These are phyloP conservation scores for Thripadectes ignobilis DNA, from an alignment of 2,797 vertebrate genomes.

Conservation along the genomic window DNA sequence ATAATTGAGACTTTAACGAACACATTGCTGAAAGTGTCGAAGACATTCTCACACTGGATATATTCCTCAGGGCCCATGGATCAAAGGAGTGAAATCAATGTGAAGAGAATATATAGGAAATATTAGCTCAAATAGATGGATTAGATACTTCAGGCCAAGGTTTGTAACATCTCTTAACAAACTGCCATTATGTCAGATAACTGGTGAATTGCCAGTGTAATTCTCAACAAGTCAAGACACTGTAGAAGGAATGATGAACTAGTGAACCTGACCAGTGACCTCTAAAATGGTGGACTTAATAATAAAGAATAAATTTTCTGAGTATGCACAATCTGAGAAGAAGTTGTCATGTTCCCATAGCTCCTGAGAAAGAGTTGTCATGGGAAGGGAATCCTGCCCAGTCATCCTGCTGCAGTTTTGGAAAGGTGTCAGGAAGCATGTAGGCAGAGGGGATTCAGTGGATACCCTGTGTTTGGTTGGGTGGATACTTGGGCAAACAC, in stretches of 20 bases:
- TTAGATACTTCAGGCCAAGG: background rate
- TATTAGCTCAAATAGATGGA: background rate
- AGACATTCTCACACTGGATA: background rate
- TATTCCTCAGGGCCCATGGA: background rate
- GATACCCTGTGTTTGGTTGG: background rate
- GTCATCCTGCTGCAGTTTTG: background rate
- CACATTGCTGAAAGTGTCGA: background rate
- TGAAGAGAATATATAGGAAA: background rate
- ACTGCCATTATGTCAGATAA: fast-evolving
- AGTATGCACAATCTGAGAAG: background rate
- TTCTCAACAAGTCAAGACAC: background rate
- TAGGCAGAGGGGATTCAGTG: background rate
- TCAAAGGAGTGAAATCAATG: background rate
- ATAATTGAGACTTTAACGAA: background rate
- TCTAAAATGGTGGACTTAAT: background rate
- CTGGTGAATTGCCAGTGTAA: background rate
- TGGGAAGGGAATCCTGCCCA: background rate
- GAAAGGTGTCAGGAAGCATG: background rate
- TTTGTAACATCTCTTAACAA: background rate
- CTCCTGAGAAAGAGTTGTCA: background rate
- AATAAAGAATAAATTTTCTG: background rate
- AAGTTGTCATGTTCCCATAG: background rate
- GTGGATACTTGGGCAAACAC: background rate
- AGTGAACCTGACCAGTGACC: background rate
- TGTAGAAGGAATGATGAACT: background rate